These are phyloP conservation scores for Cathartes aura DNA, from an alignment of 2,113 vertebrate species.

Conservation along the genomic window DNA sequence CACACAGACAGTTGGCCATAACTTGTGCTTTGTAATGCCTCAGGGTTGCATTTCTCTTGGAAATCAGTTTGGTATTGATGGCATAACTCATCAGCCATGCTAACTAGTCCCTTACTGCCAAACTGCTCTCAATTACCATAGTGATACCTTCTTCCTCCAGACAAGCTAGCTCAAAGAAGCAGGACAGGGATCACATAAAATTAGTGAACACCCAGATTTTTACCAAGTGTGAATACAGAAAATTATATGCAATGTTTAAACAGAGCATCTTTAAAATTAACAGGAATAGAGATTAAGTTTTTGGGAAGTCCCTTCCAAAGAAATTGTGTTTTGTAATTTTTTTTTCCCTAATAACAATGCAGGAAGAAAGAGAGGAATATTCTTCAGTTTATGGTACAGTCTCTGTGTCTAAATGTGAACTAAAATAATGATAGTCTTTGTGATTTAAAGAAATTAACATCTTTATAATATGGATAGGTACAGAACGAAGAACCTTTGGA, in stretches of 20 bases:
- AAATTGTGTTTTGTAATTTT: not conserved
- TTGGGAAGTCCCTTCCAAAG: not conserved
- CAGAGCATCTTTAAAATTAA: not conserved
- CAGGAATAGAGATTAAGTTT: not conserved
- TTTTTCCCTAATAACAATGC: not conserved
- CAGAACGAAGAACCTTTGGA: not conserved
- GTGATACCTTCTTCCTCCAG: not conserved
- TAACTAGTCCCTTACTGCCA: not conserved
- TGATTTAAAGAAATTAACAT: not conserved
- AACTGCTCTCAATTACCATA: not conserved
- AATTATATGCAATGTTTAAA: not conserved
- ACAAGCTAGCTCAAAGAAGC: not conserved
- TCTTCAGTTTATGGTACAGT: not conserved
- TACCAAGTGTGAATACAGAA: not conserved
- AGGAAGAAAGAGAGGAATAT: not conserved
- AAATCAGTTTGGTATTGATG: constrained; percentile 36
- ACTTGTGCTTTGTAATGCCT: constrained; percentile 18
- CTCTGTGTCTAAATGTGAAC: not conserved
- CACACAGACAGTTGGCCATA: constrained; percentile 4
- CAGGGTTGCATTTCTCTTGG: constrained; percentile 20
- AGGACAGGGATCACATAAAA: not conserved
- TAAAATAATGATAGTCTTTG: not conserved
- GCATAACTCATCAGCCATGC: constrained; percentile 43
- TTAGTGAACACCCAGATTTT: not conserved
- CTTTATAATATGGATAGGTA: not conserved